Percentiles rank a stretch among this genome's conserved stretches.
These are phyloP conservation scores for Lamellibrachia luymesi DNA, from an alignment of 1,140 invertebrate genomes.

Conservation along the genomic window DNA sequence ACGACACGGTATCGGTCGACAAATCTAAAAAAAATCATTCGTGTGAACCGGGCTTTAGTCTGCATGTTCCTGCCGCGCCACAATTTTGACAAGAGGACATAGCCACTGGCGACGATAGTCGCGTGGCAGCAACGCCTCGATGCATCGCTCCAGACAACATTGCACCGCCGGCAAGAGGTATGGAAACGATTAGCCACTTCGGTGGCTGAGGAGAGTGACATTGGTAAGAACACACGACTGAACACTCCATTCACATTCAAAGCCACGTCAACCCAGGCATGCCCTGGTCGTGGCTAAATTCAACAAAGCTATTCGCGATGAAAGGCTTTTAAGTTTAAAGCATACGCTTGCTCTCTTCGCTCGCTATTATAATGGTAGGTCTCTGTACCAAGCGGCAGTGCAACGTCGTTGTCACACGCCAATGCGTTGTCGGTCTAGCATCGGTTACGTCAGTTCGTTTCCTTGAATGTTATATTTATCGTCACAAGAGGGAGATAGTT, in stretches of 20 bases:
- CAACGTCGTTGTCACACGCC: not conserved
- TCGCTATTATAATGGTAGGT: not conserved
- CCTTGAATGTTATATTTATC: not conserved
- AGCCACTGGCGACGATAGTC: not conserved
- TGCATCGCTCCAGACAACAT: not conserved
- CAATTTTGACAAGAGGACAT: not conserved
- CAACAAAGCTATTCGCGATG: not conserved
- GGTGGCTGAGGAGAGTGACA: not conserved
- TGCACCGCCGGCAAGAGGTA: not conserved
- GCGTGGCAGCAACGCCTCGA: not conserved
- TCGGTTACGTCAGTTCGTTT: not conserved
- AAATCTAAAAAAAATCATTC: too few relatives aligned
- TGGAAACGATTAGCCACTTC: not conserved
- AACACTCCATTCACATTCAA: not conserved
- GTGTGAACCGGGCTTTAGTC: too few relatives aligned
- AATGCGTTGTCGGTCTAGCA: not conserved
- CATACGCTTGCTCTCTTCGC: not conserved
- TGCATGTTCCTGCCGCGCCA: not conserved
- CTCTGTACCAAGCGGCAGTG: not conserved
- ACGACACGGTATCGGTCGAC: too few relatives aligned
- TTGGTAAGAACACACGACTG: not conserved
- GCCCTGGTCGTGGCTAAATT: not conserved
- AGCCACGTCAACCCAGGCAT: not conserved
- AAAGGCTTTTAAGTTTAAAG: not conserved
- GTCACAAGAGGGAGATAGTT: not conserved